Conservation (phyloP, 1,140 invertebrate species). For the Hylyphantes graminicola region DNA sequence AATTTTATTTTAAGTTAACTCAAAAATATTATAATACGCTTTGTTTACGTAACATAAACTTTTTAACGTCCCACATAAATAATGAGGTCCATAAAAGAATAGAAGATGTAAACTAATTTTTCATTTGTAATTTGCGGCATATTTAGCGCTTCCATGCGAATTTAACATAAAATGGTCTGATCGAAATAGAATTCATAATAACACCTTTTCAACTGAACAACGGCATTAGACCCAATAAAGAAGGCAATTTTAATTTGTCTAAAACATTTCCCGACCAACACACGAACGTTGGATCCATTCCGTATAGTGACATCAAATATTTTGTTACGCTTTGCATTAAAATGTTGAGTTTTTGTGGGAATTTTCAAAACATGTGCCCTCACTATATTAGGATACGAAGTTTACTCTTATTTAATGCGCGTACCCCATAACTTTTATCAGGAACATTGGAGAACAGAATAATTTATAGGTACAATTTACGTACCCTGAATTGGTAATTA, state of each 20-base stretch:
- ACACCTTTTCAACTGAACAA: no score
- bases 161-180: no score
- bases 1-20: no score
- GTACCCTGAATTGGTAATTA: slow-evolving; percentile 26
- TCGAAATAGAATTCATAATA: no score
- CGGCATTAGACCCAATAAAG: slow-evolving; percentile 20
- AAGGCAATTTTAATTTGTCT: not conserved
- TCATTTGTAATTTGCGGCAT: no score
- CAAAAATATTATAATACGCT: no score
- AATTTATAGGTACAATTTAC: slow-evolving; percentile 33
- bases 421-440: slow-evolving; percentile 33
- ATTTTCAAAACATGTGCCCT: slow-evolving; percentile 24
- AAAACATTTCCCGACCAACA: slow-evolving; percentile 16
- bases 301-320: no score
- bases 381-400: slow-evolving; percentile 16
- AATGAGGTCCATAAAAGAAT: no score
- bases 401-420: slow-evolving; percentile 23
- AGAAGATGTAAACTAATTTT: no score
- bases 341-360: slow-evolving; percentile 25
- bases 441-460: slow-evolving; percentile 27
- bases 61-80: no score
- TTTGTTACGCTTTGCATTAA: not conserved
- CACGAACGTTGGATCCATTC: not conserved
- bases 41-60: no score
- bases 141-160: no score